Evolutionary conservation across 2,113 vertebrate genomes (phyloP).

Genomic region (Rhinopithecus roxellana): DNA sequence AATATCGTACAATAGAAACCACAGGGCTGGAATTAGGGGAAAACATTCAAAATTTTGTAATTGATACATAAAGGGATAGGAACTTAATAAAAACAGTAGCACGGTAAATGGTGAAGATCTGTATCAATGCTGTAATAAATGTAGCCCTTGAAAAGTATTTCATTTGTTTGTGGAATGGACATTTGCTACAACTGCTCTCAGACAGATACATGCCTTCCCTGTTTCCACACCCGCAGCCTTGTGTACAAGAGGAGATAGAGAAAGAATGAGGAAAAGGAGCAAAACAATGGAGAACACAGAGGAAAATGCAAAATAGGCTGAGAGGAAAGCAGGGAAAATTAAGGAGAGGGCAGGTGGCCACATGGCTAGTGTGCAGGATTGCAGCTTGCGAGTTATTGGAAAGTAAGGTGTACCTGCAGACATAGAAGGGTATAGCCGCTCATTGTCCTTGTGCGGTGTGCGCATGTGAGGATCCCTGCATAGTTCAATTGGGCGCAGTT

Average conservation of each 20-base stretch:
- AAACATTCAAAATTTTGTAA: neutral
- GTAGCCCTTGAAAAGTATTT: neutral
- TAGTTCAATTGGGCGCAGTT: neutral
- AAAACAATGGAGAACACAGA: neutral
- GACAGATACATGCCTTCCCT: neutral
- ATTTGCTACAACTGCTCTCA: neutral
- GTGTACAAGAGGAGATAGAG: neutral
- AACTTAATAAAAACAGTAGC: neutral
- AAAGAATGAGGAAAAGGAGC: neutral
- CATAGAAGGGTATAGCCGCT: neutral
- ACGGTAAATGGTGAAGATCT: neutral
- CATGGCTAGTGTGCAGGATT: neutral
- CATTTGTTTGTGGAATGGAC: too few relatives aligned
- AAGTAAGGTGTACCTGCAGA: neutral
- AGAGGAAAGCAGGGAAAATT: neutral
- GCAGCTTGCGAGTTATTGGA: neutral
- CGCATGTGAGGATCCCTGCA: neutral
- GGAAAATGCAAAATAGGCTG: neutral
- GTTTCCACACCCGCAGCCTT: rapidly evolving
- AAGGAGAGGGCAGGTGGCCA: neutral
- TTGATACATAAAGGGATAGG: neutral
- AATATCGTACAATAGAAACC: neutral
- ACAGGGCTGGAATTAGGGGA: neutral
- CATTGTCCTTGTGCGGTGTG: neutral
- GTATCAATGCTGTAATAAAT: neutral